phyloP scores from a whole-genome alignment of 1,140 invertebrate genomes.

The Arion vulgaris region DNA sequence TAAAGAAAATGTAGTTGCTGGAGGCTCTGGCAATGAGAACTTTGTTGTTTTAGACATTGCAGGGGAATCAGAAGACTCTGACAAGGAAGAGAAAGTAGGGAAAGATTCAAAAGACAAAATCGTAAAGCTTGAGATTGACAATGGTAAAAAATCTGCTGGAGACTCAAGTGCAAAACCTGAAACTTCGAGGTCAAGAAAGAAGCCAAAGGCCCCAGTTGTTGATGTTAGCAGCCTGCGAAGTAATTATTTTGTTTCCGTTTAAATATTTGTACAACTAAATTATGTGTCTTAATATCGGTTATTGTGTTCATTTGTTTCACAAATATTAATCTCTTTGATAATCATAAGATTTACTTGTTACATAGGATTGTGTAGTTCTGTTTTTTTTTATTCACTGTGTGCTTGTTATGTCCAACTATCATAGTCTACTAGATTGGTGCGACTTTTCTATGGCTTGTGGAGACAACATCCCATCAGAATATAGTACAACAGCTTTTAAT shows the following conservation, averaged over 20 bases:
- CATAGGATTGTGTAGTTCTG: no score
- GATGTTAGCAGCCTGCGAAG: constrained; percentile 37
- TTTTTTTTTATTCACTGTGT: no score
- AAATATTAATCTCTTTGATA: no score
- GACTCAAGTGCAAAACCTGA: not conserved
- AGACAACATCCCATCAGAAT: no score
- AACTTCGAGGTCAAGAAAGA: constrained; percentile 17
- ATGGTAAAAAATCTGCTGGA: constrained; percentile 1
- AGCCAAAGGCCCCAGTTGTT: constrained; percentile 37
- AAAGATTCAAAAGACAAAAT: constrained; percentile 22
- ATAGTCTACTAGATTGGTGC: no score
- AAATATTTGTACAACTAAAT: no score
- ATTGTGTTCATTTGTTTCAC: no score
- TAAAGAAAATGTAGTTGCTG: not conserved
- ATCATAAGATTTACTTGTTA: no score
- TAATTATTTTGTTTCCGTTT: not conserved
- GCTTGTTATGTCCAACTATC: no score
- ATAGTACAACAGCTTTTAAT: no score
- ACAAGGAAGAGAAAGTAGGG: constrained; percentile 23
- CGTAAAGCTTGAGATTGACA: not conserved
- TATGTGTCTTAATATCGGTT: no score
- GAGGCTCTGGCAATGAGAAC: constrained; percentile 22
- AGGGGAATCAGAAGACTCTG: constrained; percentile 32
- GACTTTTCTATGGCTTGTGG: no score
- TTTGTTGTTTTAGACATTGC: constrained; percentile 36